Base-by-base conservation (phyloP, 2,888 invertebrate species). In the Rhagophthalmus giganteus region DNA sequence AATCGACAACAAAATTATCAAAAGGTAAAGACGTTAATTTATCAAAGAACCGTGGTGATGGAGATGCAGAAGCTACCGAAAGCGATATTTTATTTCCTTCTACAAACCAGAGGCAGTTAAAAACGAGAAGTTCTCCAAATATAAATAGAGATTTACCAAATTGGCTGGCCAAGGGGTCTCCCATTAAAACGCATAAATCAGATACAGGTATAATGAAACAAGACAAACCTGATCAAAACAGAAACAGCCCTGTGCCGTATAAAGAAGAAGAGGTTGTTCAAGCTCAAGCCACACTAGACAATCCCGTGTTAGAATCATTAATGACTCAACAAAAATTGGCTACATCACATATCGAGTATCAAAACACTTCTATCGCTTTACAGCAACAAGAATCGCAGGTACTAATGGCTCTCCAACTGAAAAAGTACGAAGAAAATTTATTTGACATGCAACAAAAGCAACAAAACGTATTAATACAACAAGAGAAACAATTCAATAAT, bases 321-420 rank as follows among this genome's bases (percentile, higher is more conserved):
- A 31, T 69, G 32, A 60, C 65, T 3, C 67, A 69, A 55, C 69
- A 71, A 48, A 67, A 69, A 60, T 45, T 71, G 6, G 57, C 65
- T 2, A 59, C 68, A 2, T 64, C 68, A 0, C 59, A 81, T 56
- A 67, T 81, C 30, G 76, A 79, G 8, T 72, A 78, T 15, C 81
- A 81, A 66, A 80, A 80, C 27, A 77, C 81, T 1, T 72, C 80
- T 5, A 66, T 81, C 15, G 80, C 79, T 46, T 69, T 84, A 50
- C 82, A 83, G 56, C 81, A 83, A 59, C 83, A 84, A 63, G 83
- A 84, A 67, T 78, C 82, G 0, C 82, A 83, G 60, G 60, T 84
- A 32, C 73, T 82, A 74, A 78, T 83, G 30, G 82, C 83, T 5
- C 67, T 84, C 55, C 83, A 84, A 58, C 67, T 83, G 41, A 82